Base-by-base conservation (phyloP, 2,888 invertebrate species). In the Philopedon plagiatum region DNA sequence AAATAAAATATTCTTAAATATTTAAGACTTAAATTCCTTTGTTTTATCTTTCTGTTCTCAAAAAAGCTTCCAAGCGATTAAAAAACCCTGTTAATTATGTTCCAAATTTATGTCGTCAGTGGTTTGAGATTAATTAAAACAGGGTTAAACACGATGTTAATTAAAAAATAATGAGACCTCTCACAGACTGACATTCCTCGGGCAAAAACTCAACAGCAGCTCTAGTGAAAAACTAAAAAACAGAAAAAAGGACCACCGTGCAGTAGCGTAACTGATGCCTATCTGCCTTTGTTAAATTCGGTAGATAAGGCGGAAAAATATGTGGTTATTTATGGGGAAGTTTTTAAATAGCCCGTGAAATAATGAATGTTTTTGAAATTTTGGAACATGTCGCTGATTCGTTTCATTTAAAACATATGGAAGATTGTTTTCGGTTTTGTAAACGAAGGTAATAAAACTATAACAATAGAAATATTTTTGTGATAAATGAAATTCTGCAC, bases 161-260 rank as follows among this genome's bases (percentile, higher is more conserved):
- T 79, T 79, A 79, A 79, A 77, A 78, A 78, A 79, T 79, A 79
- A 79, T 78, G 76, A 80, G 76, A 71, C 69, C 58, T 21, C 51
- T 44, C 26, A 32, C 21, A 49, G 61, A 44, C 65, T 61, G 71
- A 65, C 65, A 61, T 70, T 70, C 70, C 70, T 49, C 60, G 41
- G 49, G 66, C 44, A 46, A 49, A 67, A 67, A 37, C 58, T 66
- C 15, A 34, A 51, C 57, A 34, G 44, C 61, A 60, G 54, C n/a
- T n/a, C 44, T 39, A 68, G 41, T 56, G 62, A 69, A 61, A 61
- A 49, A 51, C 44, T 61, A 71, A 51, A 39, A 32, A 23, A 4
- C 37, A n/a, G 21, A 62, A 61, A 65, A 56, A 56, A 58, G 56
- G 61, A 66, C 65, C 66, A 66, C 71, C 71, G 46, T 21, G 44